These are phyloP conservation scores for Pomatostomus ruficeps DNA, from an alignment of 2,113 vertebrate genomes.

Conservation along the genomic window DNA sequence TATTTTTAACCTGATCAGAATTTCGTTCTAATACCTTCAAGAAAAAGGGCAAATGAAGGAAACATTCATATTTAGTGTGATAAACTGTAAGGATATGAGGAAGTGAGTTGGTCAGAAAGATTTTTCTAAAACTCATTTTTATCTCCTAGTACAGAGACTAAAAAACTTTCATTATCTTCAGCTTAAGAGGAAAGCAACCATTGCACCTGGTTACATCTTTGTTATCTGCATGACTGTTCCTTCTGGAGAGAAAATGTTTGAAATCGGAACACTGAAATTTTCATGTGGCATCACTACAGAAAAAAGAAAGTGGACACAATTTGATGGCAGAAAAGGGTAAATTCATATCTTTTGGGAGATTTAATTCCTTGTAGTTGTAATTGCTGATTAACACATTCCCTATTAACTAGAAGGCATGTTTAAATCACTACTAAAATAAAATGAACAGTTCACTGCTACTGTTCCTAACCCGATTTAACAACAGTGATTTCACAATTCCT, in stretches of 20 bases:
- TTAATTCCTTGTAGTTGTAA: not conserved
- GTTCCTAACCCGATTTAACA: not conserved
- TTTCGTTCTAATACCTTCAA: not conserved
- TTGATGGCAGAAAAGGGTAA: not conserved
- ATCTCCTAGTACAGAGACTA: not conserved
- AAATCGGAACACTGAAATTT: not conserved
- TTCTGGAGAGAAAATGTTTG: slow-evolving; percentile 5
- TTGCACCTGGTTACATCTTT: not conserved
- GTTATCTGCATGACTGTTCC: not conserved
- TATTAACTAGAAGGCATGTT: not conserved
- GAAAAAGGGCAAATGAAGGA: not conserved
- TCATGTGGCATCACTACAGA: not conserved
- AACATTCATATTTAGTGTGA: not conserved
- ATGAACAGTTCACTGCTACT: not conserved
- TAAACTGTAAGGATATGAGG: not conserved
- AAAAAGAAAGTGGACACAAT: slow-evolving; percentile 30
- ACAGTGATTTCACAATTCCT: not conserved
- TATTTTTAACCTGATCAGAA: not conserved
- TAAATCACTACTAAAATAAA: not conserved
- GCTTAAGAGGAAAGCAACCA: not conserved
- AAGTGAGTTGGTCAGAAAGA: not conserved
- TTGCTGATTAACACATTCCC: not conserved
- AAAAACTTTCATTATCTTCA: not conserved
- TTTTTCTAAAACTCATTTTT: not conserved
- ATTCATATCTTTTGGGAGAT: not conserved